Conservation (phyloP, 2,888 invertebrate species). For the Gandaritis pyraliata region DNA sequence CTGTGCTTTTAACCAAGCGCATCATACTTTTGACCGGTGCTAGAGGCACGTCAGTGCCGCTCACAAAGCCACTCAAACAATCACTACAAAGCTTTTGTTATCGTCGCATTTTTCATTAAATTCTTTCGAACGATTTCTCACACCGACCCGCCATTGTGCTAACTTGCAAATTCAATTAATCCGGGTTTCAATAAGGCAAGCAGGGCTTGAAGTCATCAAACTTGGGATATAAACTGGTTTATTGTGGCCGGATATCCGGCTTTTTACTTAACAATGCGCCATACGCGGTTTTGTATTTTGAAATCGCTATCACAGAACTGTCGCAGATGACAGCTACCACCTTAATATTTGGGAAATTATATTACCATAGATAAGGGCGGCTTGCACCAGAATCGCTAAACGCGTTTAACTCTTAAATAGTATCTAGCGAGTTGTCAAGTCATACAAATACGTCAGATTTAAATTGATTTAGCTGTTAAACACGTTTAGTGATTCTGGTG, state of each 20-base stretch:
- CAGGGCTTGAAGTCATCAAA: slow-evolving; percentile 52
- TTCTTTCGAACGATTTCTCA: slow-evolving; percentile 48
- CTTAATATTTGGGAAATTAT: no score
- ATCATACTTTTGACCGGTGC: neutral
- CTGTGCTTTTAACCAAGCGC: neutral
- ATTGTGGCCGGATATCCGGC: slow-evolving; percentile 17
- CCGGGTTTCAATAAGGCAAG: slow-evolving; percentile 59
- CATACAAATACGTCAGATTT: no score
- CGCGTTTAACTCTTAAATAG: no score
- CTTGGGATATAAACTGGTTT: slow-evolving; percentile 53
- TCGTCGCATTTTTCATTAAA: slow-evolving; percentile 41
- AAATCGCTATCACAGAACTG: no score
- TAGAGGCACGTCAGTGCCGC: neutral
- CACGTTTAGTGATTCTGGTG: no score
- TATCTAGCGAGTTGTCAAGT: no score
- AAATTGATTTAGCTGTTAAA: no score
- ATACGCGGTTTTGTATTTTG: no score
- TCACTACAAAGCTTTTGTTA: slow-evolving; percentile 31
- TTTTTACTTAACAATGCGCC: slow-evolving; percentile 4
- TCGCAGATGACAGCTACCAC: no score
- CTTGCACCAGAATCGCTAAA: no score
- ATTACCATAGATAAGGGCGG: no score
- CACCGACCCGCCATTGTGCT: slow-evolving; percentile 50
- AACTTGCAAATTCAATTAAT: slow-evolving; percentile 69
- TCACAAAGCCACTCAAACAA: slow-evolving; percentile 17